Evolutionary conservation across 1,140 invertebrate genomes (phyloP), one percentile per base, ranked within the genome.

Genomic region (Philotrypesis tridentata): DNA sequence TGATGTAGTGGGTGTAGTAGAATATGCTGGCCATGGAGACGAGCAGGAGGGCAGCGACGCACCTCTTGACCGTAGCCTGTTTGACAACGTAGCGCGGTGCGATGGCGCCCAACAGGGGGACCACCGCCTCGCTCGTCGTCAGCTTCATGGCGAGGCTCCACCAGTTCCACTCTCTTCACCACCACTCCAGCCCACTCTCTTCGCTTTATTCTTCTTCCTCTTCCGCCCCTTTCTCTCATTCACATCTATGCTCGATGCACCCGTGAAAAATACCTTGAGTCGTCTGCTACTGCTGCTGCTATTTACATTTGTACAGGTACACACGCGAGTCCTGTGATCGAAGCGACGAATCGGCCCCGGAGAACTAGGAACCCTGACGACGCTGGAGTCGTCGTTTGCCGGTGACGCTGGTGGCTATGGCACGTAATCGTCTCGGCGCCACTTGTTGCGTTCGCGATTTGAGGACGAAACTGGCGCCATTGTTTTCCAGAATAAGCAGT

Each of bases 1-100:
- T 93, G 84, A 96, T 93, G 86, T 95, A 95, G 89, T 95, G 94
- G 31, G 94, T 95, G 90, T 95, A 95, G 90, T 95, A 95, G 88
- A 95, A 94, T 89, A 95, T 96, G 84, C 94, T 95, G 87, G 94
- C 92, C 87, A 95, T 88, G 85, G 94, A 95, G 83, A 95, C 91
- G 85, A 94, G 90, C 83, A 95, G 92, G 81, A 95, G 91, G 67
- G 93, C 94, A 74, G 93, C 92, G 84, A 95, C 94, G 89, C 95
- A 95, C 84, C 95, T 93, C 88, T 94, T 95, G 83, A 95, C 94
- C 85, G 95, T 95, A 84, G 95, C 92, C 86, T 94, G 93, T 85
- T 94, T 94, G 76, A 94, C 92, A 83, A 95, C 89, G 87, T 93
- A 94, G 77, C 94, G 92, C 48, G 90, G 90, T 82, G 89, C 89